phyloP scores from a whole-genome alignment of 2,888 invertebrate genomes.

The Aphodius sticticus region DNA sequence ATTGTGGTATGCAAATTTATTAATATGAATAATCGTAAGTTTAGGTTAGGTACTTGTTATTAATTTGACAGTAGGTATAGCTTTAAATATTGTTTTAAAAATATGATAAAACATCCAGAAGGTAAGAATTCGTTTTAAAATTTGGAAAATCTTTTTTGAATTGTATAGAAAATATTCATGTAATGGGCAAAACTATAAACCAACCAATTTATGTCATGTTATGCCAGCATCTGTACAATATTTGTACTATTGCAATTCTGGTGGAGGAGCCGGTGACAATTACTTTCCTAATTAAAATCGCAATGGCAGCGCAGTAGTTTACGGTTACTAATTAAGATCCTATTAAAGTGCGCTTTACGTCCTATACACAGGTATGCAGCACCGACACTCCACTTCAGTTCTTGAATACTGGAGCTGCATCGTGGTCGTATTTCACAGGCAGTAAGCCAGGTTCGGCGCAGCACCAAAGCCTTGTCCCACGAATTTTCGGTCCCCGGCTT shows the following conservation, averaged over 20 bases:
- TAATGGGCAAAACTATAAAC: not conserved
- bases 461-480: not conserved
- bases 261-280: not conserved
- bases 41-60: too few relatives aligned
- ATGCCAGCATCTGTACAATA: not conserved
- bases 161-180: not conserved
- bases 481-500: not conserved
- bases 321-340: not conserved
- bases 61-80: too few relatives aligned
- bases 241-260: not conserved
- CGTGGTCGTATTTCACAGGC: not conserved
- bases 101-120: too few relatives aligned
- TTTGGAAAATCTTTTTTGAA: too few relatives aligned
- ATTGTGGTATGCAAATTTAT: too few relatives aligned
- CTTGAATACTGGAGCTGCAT: not conserved
- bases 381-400: not conserved
- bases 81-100: too few relatives aligned
- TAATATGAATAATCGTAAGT: too few relatives aligned
- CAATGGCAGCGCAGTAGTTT: not conserved
- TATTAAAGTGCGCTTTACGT: not conserved
- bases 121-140: too few relatives aligned
- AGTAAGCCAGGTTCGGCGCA: not conserved
- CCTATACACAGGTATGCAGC: not conserved
- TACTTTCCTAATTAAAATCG: not conserved
- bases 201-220: not conserved